Evolutionary conservation across 2,888 invertebrate species (phyloP).

Genomic region (Hydrotaea diabolus): DNA sequence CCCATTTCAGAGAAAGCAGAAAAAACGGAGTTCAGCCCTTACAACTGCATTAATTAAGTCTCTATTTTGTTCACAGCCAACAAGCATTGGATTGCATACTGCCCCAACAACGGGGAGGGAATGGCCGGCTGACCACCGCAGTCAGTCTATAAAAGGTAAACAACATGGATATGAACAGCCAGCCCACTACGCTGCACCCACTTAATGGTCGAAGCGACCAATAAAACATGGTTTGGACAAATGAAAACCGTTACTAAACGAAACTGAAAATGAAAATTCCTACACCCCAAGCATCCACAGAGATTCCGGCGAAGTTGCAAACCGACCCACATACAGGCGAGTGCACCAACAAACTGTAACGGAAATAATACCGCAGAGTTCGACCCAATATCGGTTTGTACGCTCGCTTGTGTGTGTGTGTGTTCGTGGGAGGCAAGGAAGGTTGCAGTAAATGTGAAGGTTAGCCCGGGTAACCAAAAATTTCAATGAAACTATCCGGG

Average conservation of each 20-base stretch:
- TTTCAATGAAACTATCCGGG: constrained; percentile 12
- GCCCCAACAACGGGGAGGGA: no score
- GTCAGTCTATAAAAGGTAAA: constrained; percentile 13
- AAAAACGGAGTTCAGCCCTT: not conserved
- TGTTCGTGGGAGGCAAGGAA: not conserved
- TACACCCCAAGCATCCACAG: not conserved
- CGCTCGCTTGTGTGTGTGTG: no score
- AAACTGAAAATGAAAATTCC: constrained; percentile 30
- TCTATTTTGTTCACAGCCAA: constrained; percentile 17
- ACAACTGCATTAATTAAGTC: constrained; percentile 27
- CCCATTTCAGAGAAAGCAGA: not conserved
- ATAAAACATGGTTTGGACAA: constrained; percentile 29
- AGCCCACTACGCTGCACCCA: not conserved
- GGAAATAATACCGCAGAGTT: constrained; percentile 1
- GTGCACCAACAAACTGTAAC: constrained; percentile 3
- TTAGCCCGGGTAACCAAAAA: constrained; percentile 20
- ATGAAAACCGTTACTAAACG: constrained; percentile 31
- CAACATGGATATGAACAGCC: not conserved
- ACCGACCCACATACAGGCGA: not conserved
- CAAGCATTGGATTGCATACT: not conserved
- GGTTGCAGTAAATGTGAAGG: constrained; percentile 25
- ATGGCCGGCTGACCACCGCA: not conserved
- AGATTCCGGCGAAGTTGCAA: not conserved
- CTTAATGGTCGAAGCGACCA: constrained; percentile 27
- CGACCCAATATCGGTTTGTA: not conserved